Evolutionary conservation across 1,140 invertebrate species (phyloP), one percentile per base, ranked within the genome.

Genomic region (Drosophila micromelanica): DNA sequence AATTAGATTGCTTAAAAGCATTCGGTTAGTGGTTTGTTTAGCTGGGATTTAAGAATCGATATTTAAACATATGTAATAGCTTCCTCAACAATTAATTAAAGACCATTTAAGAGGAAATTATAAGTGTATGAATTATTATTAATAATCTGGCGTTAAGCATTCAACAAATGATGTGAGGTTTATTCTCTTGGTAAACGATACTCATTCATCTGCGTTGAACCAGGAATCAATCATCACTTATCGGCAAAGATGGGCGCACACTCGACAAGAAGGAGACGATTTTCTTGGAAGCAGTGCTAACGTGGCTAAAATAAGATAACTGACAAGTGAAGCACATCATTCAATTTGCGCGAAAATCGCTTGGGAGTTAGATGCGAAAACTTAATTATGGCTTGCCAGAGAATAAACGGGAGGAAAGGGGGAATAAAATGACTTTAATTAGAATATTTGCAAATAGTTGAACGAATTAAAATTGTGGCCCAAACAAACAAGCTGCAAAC

Each of bases 161-260:
- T 46, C 67, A 52, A 64, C 62, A 59, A 46, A 72, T 57, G 59
- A 72, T 51, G 27, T 15, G 54, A 17, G 32, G 52, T 43, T 52
- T 17, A 54, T 23, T 59, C 46, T 40, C 17, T 40, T 52, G 54
- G 9, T 27, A 48, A 45, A 59, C 51, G 30, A 52, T 67, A 67
- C 32, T 67, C 54, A 59, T 59, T 72, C 54, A 52, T 15, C 32
- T 38, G 20, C 30, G 30, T 30, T 52, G 17, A 59, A n/a, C 45
- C 20, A 45, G 54, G 54, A 38, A 67, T 65, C 69, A 72, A 59
- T 65, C 69, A 72, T 72, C 63, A 49, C 54, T 67, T 72, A 72
- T 72, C 69, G 30, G 15, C 37, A 72, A 72, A 52, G 46, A 52
- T 32, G 35, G 20, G 46, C n/a, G 35, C 61, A 37, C 54, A 57